A percentile compares a stretch with the other conserved stretches of the same genome.
These are phyloP conservation scores for Mellivora capensis DNA, from an alignment of 2,113 vertebrate species.

Conservation along the genomic window DNA sequence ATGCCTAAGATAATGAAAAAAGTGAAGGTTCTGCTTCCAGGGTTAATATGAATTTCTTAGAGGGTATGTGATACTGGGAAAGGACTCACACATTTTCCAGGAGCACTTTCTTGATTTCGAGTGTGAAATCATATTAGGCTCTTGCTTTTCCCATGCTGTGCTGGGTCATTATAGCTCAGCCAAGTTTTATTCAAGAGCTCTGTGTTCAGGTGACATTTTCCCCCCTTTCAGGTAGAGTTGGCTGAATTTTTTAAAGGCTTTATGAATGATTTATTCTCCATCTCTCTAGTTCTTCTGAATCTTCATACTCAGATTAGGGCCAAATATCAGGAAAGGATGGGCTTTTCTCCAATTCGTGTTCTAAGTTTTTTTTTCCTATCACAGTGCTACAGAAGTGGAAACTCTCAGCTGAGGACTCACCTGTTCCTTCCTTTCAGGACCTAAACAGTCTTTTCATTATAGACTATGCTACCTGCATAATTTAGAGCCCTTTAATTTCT, in stretches of 20 bases:
- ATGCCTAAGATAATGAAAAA: neutral
- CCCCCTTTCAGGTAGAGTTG: neutral
- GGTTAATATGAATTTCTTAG: conserved; percentile 3
- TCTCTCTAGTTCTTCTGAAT: conserved; percentile 40
- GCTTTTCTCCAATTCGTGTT: conserved; percentile 50
- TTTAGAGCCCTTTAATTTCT: conserved; percentile 39
- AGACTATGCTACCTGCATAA: neutral
- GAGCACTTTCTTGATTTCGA: neutral
- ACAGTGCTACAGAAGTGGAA: conserved; percentile 44
- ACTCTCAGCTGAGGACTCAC: neutral
- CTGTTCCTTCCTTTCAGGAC: conserved; percentile 57
- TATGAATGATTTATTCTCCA: conserved; percentile 57
- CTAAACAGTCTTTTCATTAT: conserved; percentile 32
- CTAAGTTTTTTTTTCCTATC: conserved; percentile 12
- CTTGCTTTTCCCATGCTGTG: conserved; percentile 44
- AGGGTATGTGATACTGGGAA: neutral
- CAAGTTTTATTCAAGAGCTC: neutral
- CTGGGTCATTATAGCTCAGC: conserved; percentile 11
- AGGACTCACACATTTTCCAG: neutral
- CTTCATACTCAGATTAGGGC: conserved; percentile 40
- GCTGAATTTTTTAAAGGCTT: conserved; percentile 49
- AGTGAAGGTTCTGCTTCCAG: neutral
- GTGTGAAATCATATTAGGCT: neutral
- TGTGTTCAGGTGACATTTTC: neutral
- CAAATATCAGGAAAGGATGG: conserved; percentile 64